These are phyloP conservation scores for Aleiodes testaceus DNA, from an alignment of 2,888 invertebrate species.

Conservation along the genomic window DNA sequence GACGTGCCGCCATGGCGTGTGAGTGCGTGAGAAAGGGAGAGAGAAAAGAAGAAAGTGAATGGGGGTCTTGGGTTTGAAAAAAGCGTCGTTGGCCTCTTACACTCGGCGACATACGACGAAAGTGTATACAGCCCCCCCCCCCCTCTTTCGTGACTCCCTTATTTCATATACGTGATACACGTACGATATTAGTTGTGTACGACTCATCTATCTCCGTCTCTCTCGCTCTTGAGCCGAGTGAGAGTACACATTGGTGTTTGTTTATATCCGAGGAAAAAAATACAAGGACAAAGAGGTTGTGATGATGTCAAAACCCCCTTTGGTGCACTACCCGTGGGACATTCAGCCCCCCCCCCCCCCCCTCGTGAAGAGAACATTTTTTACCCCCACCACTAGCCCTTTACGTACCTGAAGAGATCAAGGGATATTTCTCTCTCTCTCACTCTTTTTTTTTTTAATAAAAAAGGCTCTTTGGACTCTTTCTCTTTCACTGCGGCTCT, in stretches of 20 bases:
- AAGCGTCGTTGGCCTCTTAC: constrained; percentile 53
- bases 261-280: constrained; percentile 32
- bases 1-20: constrained; percentile 58
- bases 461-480: too few relatives aligned
- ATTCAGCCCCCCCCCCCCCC: background rate
- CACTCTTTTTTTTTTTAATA: too few relatives aligned
- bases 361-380: background rate
- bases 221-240: constrained; percentile 2
- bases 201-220: constrained; percentile 32
- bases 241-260: constrained; percentile 20
- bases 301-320: constrained; percentile 21
- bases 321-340: background rate
- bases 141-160: constrained; percentile 1
- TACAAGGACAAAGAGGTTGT: constrained; percentile 7
- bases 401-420: constrained; percentile 44
- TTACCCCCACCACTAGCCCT: background rate
- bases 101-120: constrained; percentile 43
- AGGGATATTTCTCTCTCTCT: constrained; percentile 39
- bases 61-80: constrained; percentile 44
- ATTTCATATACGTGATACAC: constrained; percentile 26
- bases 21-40: constrained; percentile 54
- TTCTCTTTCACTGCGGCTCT: background rate
- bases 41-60: constrained; percentile 51
- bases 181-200: constrained; percentile 33
- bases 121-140: constrained; percentile 39